Evolutionary conservation across 2,113 vertebrate species (phyloP).

Genomic region (Sinocyclocheilus anophthalmus): DNA sequence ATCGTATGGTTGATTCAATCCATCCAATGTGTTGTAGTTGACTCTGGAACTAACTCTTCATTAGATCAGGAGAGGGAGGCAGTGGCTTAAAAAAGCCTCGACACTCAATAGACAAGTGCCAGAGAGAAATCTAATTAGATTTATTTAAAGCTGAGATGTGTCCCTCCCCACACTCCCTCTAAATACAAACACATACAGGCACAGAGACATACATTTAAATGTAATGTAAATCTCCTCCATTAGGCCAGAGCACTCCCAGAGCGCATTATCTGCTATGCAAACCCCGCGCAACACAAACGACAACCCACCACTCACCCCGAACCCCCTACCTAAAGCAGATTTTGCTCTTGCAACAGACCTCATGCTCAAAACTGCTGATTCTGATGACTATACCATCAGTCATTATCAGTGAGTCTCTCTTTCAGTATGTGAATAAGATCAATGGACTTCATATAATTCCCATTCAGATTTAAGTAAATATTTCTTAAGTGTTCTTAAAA

Average conservation of each 20-base stretch:
- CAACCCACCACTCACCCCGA: no score
- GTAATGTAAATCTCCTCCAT: slow-evolving; percentile 25
- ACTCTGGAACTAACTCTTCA: slow-evolving; percentile 32
- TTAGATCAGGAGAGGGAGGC: slow-evolving; percentile 30
- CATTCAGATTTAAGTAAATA: neutral
- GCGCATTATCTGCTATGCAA: neutral
- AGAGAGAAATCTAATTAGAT: slow-evolving; percentile 40
- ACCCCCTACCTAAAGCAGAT: no score
- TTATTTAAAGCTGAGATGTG: slow-evolving; percentile 31
- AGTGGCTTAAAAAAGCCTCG: slow-evolving; percentile 33
- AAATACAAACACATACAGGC: neutral
- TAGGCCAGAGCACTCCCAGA: slow-evolving; percentile 1
- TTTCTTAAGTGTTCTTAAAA: no score
- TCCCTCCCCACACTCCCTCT: neutral
- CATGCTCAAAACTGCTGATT: neutral
- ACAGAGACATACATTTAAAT: slow-evolving; percentile 21
- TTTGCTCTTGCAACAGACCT: neutral
- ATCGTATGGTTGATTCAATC: slow-evolving; percentile 65
- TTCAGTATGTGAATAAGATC: neutral
- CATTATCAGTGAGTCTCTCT: neutral
- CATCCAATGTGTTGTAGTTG: slow-evolving; percentile 56
- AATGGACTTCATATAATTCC: neutral
- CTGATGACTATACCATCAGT: neutral
- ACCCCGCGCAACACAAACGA: no score
- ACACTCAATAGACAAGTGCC: slow-evolving; percentile 21